These are phyloP conservation scores for Rousettus madagascariensis DNA, from an alignment of 2,797 vertebrate genomes.

Conservation along the genomic window DNA sequence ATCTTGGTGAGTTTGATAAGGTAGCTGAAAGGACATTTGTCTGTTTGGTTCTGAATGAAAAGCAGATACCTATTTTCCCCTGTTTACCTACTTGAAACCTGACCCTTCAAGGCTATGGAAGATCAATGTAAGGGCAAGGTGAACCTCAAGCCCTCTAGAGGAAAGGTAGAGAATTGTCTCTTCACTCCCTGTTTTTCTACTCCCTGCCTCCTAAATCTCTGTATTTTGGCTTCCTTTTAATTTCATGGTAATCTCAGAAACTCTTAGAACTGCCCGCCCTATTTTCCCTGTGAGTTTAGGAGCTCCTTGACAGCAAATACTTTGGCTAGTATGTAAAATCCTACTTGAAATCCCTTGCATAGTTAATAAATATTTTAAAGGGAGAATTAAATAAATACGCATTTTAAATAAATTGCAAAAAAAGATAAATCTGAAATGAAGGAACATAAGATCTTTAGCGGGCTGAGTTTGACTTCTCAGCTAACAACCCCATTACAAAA, in stretches of 20 bases:
- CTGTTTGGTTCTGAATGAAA: background rate
- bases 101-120: background rate
- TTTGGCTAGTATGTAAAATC: background rate
- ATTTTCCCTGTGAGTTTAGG: background rate
- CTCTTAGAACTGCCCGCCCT: background rate
- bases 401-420: background rate
- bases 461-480: background rate
- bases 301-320: background rate
- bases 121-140: background rate
- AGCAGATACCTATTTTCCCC: background rate
- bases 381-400: background rate
- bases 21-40: constrained; percentile 75
- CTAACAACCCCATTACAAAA: background rate
- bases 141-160: background rate
- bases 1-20: constrained; percentile 74
- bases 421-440: background rate
- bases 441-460: background rate
- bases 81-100: background rate
- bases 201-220: background rate
- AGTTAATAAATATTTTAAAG: background rate
- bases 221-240: background rate
- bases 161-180: background rate
- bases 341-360: background rate
- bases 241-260: background rate
- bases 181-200: background rate